Evolutionary conservation across 2,113 vertebrate species (phyloP), one percentile per base, ranked within the genome.

Genomic region (Hystrix brachyura): DNA sequence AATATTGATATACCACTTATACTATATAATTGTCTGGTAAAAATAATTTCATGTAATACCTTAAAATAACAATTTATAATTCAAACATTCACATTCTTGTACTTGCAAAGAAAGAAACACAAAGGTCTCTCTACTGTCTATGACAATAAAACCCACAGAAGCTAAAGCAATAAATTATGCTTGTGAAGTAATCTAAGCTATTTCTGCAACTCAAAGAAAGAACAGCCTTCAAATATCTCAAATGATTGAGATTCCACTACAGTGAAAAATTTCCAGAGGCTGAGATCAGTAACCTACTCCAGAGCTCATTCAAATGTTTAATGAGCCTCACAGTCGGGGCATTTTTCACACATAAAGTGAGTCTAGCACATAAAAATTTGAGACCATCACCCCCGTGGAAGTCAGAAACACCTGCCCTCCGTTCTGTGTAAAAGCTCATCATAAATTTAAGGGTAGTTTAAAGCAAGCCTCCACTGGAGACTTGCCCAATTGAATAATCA

Each of bases 221-320:
- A n/a, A 43, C 25, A 94, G 32, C 38, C 29, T 95, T 93, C 53
- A 71, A 62, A 67, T 48, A 90, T 60, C 25, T 79, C 60, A 21
- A 43, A 82, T 87, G 81, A 90, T 4, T 88, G 91, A 97, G 89
- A 81, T 21, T 84, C 32, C n/a, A 46, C 29, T 17, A 29, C 32
- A 86, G 65, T 71, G 23, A 94, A 71, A 84, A 23, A 38, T 67
- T 95, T 97, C 27, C 57, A 48, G 96, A 91, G n/a, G 51, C 67
- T 91, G 93, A 83, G 94, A 90, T 96, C 94, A 81, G 91, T 84
- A 34, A 74, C 46, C 43, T 48, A 88, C 65, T 78, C 27, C 0
- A 4, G 64, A 94, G 62, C 48, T 78, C 83, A 84, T 62, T 93
- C 87, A 90, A 57, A 90, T 90, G 81, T 94, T 93, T 97, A 93